phyloP scores from a whole-genome alignment of 2,888 invertebrate species.

The Lasius platythorax region DNA sequence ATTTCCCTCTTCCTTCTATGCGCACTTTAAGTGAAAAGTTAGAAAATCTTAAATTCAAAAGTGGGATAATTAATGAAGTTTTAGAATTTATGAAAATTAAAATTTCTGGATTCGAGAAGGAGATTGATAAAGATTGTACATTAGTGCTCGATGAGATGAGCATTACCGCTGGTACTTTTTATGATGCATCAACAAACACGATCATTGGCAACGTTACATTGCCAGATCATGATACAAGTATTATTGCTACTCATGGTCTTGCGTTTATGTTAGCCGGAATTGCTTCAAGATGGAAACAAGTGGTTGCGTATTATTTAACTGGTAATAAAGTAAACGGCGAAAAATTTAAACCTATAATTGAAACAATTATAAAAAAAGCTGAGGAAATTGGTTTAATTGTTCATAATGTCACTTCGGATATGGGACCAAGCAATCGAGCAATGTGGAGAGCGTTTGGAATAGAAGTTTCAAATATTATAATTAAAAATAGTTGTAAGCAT shows the following conservation, averaged over 20 bases:
- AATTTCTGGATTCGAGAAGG: not conserved
- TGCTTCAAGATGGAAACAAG: not conserved
- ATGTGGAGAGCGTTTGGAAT: constrained; percentile 10
- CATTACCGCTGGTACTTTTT: not conserved
- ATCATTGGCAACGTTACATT: not conserved
- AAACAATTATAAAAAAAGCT: constrained; percentile 2
- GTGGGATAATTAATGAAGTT: not conserved
- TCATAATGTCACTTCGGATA: constrained; percentile 13
- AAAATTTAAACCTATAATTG: not conserved
- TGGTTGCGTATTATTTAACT: not conserved
- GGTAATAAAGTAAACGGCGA: too few species aligned
- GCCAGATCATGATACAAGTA: not conserved
- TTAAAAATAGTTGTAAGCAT: not conserved
- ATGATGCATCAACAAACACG: not conserved
- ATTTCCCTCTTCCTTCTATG: too few species aligned
- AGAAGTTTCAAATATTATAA: not conserved
- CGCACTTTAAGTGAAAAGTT: not conserved
- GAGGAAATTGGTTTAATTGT: constrained; percentile 12
- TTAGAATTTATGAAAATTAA: not conserved
- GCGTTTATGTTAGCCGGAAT: not conserved
- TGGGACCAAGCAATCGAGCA: not conserved
- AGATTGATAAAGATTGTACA: not conserved
- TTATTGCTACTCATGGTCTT: not conserved
- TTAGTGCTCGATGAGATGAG: not conserved
- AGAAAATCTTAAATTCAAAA: not conserved